Evolutionary conservation across 1,140 invertebrate species (phyloP), one percentile per base, ranked within the genome.

Genomic region (Procambarus clarkii): DNA sequence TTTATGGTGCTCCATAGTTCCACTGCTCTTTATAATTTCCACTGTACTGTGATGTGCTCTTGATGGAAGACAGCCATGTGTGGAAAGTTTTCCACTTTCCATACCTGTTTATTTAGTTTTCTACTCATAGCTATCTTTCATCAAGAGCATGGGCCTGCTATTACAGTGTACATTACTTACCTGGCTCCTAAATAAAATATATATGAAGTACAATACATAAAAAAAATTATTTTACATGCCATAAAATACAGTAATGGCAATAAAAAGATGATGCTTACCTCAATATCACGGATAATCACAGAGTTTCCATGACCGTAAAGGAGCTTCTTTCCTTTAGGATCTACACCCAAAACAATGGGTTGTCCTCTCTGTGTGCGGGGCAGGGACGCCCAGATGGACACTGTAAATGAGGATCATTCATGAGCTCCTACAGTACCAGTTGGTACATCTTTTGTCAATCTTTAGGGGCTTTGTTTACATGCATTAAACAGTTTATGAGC

Each of bases 261-360:
- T 34, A 45, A 24, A 74, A 34, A 45, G 71, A 46, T 7, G 44
- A 71, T 45, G 24, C 90, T 92, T 44, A 91, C 91, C 93, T 98
- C 97, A 94, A 99, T 98, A 95, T 99, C 97, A 91, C 99, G 96
- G 93, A 99, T 99, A 93, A 99, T 99, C 74, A 99, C 98, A 94
- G 97, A 99, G 94, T 99, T 99, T 93, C 98, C 98, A 96, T 99
- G 99, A 64, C 98, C 97, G 94, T 99, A 99, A 44, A 99, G 95
- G 94, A 99, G 98, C 94, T 98, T 99, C 94, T 99, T 98, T 76
- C 98, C 98, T 95, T 99, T 99, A 13, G 98, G 98, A 96, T 99
- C 98, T 45, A 97, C 97, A 85, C 98, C 98, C 83, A 99, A 94
- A 71, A 99, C 98, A 92, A 99, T 96, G 45, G 98, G 98, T 93